These are phyloP conservation scores for Gastracanthus pulcherrimus DNA, from an alignment of 2,888 invertebrate species.

Conservation along the genomic window DNA sequence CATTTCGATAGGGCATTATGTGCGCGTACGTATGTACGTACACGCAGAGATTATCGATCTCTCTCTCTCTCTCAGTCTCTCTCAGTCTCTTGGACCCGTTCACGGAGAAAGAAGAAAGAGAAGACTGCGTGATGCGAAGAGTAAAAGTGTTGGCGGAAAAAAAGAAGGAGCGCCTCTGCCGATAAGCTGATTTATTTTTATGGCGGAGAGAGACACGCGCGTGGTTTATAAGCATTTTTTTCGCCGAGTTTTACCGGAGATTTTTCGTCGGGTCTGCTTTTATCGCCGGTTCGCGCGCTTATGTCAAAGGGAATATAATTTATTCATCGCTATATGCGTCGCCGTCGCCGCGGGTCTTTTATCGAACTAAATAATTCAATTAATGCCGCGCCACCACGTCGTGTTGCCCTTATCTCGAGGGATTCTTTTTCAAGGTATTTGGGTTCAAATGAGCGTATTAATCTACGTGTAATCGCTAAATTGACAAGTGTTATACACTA, in stretches of 20 bases:
- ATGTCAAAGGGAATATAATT: conserved; percentile 33
- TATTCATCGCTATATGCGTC: conserved; percentile 46
- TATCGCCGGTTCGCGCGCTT: conserved; percentile 23
- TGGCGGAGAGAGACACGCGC: conserved; percentile 21
- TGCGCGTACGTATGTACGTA: conserved; percentile 3
- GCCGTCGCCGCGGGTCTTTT: conserved; percentile 1
- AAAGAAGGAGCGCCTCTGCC: conserved; percentile 22
- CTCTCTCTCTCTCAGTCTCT: conserved; percentile 1
- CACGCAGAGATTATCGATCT: conserved; percentile 55
- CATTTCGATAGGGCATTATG: conserved; percentile 46
- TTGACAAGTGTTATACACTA: not conserved
- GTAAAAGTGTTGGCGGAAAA: not conserved
- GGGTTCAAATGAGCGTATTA: not conserved
- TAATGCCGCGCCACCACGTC: conserved; percentile 6
- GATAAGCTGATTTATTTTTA: conserved; percentile 59
- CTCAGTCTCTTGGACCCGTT: no score
- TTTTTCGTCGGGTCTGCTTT: conserved; percentile 5
- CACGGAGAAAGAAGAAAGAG: no score
- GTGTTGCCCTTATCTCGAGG: not conserved
- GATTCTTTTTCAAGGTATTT: not conserved
- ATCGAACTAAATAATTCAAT: conserved; percentile 52
- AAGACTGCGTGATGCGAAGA: not conserved
- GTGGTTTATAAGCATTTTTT: conserved; percentile 18
- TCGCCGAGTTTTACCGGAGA: no score
- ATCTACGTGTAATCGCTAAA: not conserved